Evolutionary conservation across 2,113 vertebrate species (phyloP), one percentile per base, ranked within the genome.

Genomic region (Pluvianellus socialis): DNA sequence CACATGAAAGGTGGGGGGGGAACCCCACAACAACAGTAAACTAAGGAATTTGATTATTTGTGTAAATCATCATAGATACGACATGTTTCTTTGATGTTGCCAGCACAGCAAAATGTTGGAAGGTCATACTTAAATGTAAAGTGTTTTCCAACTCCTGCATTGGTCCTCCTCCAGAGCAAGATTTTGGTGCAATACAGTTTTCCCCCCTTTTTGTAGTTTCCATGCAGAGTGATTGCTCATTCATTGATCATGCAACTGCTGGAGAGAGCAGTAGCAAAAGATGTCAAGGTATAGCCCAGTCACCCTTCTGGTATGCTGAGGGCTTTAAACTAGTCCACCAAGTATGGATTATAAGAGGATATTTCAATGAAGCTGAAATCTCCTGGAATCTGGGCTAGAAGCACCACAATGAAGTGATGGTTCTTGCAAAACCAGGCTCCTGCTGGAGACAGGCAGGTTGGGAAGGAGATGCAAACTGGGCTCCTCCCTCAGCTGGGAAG

Each of bases 1-100:
- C 50, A 94, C 70, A 86, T 95, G 70, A 97, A 96, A 95, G 93
- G 52, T 21, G 16, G 12, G 3, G 4, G 7, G 21, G 47, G 42
- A 62, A 71, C 4, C 5, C 19, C 55, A 38, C 38, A 38, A 38
- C 38, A 38, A 38, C 38, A 88, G 89, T 79, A 95, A 96, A 94
- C 76, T 53, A 61, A 67, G 47, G 67, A 47, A 95, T 97, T 96
- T 96, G 82, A 85, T 93, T 96, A 95, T 96, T 96, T 92, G 89
- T 96, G 93, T 95, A 97, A 93, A 88, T 92, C 91, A 67, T 83
- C 66, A 4, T 14, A 89, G 92, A 88, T 96, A 50, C 0, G 7
- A 50, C 82, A 84, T 79, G 61, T 96, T 92, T 76, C 96, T 98
- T 97, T 97, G 95, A 97, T 95, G 96, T 95, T 94, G 79, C 83